A percentile compares a stretch with the other conserved stretches of the same genome.
Conservation (phyloP, 2,113 vertebrate species). For the Eudyptes chrysolophus region DNA sequence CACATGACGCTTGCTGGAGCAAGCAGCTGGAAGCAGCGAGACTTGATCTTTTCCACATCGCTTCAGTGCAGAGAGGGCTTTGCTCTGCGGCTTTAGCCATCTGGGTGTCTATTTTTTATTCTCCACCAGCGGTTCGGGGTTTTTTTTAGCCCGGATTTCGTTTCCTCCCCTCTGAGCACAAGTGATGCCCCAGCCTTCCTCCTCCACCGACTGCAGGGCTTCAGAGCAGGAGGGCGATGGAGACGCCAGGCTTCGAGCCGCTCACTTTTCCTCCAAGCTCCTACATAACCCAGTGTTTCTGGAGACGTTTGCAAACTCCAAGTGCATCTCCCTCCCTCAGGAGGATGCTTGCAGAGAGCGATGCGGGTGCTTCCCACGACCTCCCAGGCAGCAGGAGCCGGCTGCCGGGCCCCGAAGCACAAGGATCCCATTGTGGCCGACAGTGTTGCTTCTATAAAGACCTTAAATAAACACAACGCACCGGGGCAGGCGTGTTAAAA, state of each 20-base stretch:
- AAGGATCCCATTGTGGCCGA: background rate
- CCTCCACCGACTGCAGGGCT: accelerated
- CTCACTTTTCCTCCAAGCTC: background rate
- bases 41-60: background rate
- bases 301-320: background rate
- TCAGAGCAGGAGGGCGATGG: background rate
- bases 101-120: background rate
- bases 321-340: background rate
- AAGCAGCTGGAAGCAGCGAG: background rate
- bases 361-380: background rate
- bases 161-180: accelerated
- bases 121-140: accelerated
- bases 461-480: background rate
- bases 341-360: background rate
- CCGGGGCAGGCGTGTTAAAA: background rate
- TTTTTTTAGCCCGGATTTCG: background rate
- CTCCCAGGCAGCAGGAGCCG: background rate
- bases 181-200: background rate
- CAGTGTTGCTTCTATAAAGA: background rate
- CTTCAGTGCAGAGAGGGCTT: background rate
- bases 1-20: accelerated
- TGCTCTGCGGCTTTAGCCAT: background rate
- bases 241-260: background rate
- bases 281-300: background rate
- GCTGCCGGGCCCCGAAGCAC: background rate